phyloP scores from a whole-genome alignment of 2,888 invertebrate genomes.

The Hipparchia sbordonii region DNA sequence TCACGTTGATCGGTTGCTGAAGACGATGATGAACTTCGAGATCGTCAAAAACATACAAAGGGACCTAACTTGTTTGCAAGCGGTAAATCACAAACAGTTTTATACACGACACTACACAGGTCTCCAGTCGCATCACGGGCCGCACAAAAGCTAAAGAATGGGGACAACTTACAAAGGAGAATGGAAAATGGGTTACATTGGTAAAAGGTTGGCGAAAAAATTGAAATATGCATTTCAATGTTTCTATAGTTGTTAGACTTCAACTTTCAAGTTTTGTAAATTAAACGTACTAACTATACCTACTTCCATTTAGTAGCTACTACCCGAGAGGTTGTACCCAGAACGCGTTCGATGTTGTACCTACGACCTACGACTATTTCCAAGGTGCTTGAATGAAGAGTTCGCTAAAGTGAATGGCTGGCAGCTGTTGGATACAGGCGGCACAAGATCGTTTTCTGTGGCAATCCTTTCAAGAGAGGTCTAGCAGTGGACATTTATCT shows the following conservation, averaged over 20 bases:
- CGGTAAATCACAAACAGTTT: conserved; percentile 33
- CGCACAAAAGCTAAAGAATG: conserved; percentile 52
- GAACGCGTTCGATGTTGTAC: no score
- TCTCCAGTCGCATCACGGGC: conserved; percentile 33
- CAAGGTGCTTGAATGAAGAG: no score
- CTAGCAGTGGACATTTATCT: no score
- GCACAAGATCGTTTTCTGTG: no score
- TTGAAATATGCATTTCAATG: conserved; percentile 36
- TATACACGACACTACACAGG: conserved; percentile 35
- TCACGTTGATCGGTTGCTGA: no score
- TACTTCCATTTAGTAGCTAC: not conserved
- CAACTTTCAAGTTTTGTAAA: not conserved
- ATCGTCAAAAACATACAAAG: not conserved
- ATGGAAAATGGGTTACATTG: conserved; percentile 51
- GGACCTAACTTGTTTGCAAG: conserved; percentile 4
- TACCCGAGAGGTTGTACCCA: not conserved
- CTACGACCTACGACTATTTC: no score
- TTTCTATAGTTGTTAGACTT: not conserved
- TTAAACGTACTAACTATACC: no score
- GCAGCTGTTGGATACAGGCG: no score
- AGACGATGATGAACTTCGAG: no score
- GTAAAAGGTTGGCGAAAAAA: conserved; percentile 37
- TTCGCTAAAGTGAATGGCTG: no score
- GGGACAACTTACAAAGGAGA: conserved; percentile 49
- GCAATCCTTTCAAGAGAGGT: no score